These are phyloP conservation scores for Henricia sp. DNA, from an alignment of 53 echinoderm and acorn worm species.

Conservation along the genomic window DNA sequence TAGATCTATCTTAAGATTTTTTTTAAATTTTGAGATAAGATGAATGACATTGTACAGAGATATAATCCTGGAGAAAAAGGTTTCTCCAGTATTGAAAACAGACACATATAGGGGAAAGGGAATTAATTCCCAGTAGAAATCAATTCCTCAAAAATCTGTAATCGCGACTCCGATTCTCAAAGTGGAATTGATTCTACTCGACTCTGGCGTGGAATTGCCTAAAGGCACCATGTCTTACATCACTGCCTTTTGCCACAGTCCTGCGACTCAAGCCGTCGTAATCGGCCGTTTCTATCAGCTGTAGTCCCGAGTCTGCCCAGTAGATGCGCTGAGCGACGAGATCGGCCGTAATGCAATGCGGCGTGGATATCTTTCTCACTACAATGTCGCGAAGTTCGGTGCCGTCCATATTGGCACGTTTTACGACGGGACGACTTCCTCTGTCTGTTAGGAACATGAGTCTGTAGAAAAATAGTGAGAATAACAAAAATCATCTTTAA, in stretches of 20 bases:
- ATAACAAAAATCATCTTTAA: too few species aligned
- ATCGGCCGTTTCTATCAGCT: slow-evolving; percentile 69
- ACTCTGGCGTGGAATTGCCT: too few species aligned
- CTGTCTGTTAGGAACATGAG: slow-evolving; percentile 81
- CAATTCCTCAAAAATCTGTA: too few species aligned
- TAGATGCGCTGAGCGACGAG: slow-evolving; percentile 72
- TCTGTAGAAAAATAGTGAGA: slow-evolving; percentile 30
- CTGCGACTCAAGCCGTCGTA: slow-evolving; percentile 72
- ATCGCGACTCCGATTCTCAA: too few species aligned
- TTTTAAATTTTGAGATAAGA: too few species aligned
- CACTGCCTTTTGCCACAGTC: slow-evolving; percentile 62
- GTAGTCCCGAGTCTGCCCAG: slow-evolving; percentile 84
- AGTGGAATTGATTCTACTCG: too few species aligned
- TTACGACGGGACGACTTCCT: slow-evolving; percentile 57
- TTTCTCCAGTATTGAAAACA: too few species aligned
- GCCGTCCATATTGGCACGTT: slow-evolving; percentile 82
- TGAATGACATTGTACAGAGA: too few species aligned
- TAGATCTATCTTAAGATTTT: too few species aligned
- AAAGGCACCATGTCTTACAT: slow-evolving; percentile 62
- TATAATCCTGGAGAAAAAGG: too few species aligned
- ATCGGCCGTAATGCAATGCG: slow-evolving; percentile 82
- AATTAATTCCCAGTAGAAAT: too few species aligned
- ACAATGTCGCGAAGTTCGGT: slow-evolving; percentile 51
- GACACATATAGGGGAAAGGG: too few species aligned
- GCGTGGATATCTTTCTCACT: slow-evolving; percentile 71